Evolutionary conservation across 1,140 invertebrate species (phyloP), one percentile per base, ranked within the genome.

Genomic region (Nasonia vitripennis): DNA sequence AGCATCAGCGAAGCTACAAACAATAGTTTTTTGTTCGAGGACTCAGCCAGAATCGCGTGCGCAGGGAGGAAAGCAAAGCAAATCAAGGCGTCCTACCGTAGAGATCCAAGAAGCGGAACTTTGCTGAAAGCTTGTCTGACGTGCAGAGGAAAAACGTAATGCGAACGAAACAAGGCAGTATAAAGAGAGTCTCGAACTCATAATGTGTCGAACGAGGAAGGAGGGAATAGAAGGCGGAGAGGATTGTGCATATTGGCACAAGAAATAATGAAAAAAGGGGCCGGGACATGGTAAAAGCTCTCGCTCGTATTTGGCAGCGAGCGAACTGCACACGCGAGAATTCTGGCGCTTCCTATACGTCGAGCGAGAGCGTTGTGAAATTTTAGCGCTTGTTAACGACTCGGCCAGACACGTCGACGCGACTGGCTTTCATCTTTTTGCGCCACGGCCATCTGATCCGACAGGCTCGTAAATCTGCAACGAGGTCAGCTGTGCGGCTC

Each of bases 391-490:
- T 71, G 27, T 71, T 71, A 71, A 71, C 70, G 70, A 71, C 70
- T 71, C 31, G 27, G 20, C 27, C 70, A 71, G 70, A 71, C 27
- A 71, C 70, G 70, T 31, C 70, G 70, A n/a, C 70, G 70, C 70
- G 70, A 71, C 70, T 51, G 11, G 70, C 70, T 51, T 71, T 55
- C 37, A 73, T 55, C 41, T 82, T 82, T 74, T 74, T 51, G 27
- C 14, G 20, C 20, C 71, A 23, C 20, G 27, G 55, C 70, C 37
- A 34, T 84, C 74, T 55, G 74, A 70, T 37, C 83, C 62, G 79
- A 80, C 78, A 55, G 68, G 82, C 71, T 74, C 75, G 77, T 78
- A 71, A 80, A 86, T 80, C 78, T 80, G 51, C 77, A 31, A 48
- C 75, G 73, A 86, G 79, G 71, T 70, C 79, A 83, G 75, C 79